These are phyloP conservation scores for Drosophila paulistorum DNA, from an alignment of 1,140 invertebrate genomes.

Conservation along the genomic window DNA sequence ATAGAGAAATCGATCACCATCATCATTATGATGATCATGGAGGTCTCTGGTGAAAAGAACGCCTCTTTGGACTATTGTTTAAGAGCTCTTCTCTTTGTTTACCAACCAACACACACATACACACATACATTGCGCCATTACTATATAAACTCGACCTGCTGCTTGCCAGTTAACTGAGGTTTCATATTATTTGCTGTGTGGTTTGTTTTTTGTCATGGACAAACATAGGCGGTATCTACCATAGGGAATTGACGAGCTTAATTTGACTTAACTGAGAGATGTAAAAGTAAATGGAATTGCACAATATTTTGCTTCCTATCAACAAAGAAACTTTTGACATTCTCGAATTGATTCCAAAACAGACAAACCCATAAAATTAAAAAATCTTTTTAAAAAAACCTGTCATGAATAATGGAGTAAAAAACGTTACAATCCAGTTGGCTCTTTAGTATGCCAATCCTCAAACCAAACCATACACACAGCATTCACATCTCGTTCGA, in stretches of 20 bases:
- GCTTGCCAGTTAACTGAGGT: constrained; percentile 9
- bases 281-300: background rate
- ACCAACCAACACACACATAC: constrained; percentile 8
- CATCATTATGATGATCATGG: too few species aligned
- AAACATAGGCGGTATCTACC: constrained; percentile 39
- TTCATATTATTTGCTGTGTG: constrained; percentile 40
- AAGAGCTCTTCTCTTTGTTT: constrained; percentile 55
- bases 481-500: background rate
- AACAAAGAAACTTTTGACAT: background rate
- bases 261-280: constrained; percentile 9
- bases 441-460: background rate
- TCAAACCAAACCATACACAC: too few species aligned
- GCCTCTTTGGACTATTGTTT: constrained; percentile 9
- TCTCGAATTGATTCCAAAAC: background rate
- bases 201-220: constrained; percentile 33
- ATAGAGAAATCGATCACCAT: background rate
- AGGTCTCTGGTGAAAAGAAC: constrained; percentile 31
- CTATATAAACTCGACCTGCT: background rate
- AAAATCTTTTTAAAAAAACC: background rate
- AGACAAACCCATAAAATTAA: background rate
- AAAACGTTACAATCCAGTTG: background rate
- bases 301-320: constrained; percentile 1
- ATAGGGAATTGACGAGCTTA: constrained; percentile 3
- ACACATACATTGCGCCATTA: constrained; percentile 21
- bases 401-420: constrained; percentile 17